These are phyloP conservation scores for Limanda limanda DNA, from an alignment of 2,113 vertebrate genomes.

Conservation along the genomic window DNA sequence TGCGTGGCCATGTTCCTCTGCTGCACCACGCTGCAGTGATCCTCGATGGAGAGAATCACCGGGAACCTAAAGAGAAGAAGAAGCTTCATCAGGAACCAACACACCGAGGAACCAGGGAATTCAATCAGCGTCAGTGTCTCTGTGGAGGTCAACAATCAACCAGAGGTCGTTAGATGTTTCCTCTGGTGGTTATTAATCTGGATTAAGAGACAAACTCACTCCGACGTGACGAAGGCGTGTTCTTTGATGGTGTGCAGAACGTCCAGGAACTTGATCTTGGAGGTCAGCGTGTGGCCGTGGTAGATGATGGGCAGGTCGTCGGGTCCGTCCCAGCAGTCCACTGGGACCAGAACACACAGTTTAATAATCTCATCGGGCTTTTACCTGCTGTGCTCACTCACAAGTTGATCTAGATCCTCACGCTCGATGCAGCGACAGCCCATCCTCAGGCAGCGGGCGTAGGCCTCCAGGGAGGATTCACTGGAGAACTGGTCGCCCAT, in stretches of 20 bases:
- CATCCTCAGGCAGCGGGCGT: constrained; percentile 88
- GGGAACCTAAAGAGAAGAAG: constrained; percentile 86
- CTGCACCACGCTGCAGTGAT: constrained; percentile 91
- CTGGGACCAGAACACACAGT: constrained; percentile 58
- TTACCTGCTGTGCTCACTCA: no score
- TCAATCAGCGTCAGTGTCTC: no score
- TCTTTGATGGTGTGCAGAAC: constrained; percentile 91
- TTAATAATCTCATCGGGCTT: no score
- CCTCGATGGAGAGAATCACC: constrained; percentile 89
- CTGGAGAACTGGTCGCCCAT: constrained; percentile 92
- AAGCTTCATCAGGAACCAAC: no score
- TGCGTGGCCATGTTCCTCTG: constrained; percentile 92
- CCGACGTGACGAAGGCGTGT: constrained; percentile 87
- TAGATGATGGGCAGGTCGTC: constrained; percentile 92
- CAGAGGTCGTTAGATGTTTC: no score
- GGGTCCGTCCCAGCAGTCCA: constrained; percentile 92
- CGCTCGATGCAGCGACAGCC: constrained; percentile 90
- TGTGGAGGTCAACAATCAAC: no score
- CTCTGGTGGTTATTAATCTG: neutral
- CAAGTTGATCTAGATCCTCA: constrained; percentile 61
- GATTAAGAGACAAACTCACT: constrained; percentile 75
- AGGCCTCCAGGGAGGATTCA: constrained; percentile 89
- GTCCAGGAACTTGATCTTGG: constrained; percentile 92
- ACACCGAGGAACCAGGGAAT: no score
- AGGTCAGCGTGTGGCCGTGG: constrained; percentile 89